A percentile compares a stretch with the other conserved stretches of the same genome.
Evolutionary conservation across 2,888 invertebrate genomes (phyloP).

Genomic region (Sclerodermus sp.): DNA sequence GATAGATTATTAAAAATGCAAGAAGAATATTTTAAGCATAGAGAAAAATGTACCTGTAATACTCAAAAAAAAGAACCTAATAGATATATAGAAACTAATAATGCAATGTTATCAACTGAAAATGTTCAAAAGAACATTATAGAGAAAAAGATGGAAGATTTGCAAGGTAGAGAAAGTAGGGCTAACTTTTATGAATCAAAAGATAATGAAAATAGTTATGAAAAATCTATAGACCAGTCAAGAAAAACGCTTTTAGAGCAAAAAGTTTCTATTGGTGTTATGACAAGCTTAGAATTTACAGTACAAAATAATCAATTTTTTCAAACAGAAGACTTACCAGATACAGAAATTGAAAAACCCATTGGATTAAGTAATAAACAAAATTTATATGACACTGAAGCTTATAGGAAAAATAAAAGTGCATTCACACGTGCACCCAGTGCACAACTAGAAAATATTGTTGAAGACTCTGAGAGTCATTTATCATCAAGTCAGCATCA

Average conservation of each 20-base stretch:
- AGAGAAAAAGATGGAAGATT: conserved; percentile 3
- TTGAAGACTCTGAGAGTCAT: conserved; percentile 51
- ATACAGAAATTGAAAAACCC: background rate
- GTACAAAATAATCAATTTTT: conserved; percentile 47
- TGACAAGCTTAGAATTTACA: conserved; percentile 72
- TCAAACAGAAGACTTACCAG: conserved; percentile 23
- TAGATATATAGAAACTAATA: conserved; percentile 7
- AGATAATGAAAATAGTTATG: conserved; percentile 17
- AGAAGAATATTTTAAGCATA: conserved; percentile 37
- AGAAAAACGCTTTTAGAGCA: conserved; percentile 55
- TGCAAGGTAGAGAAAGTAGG: conserved; percentile 1
- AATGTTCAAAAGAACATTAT: background rate
- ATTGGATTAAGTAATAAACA: conserved; percentile 12
- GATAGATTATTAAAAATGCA: conserved; percentile 60
- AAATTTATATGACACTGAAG: conserved; percentile 18
- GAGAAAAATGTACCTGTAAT: conserved; percentile 29
- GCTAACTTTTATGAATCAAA: background rate
- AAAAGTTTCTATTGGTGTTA: conserved; percentile 71
- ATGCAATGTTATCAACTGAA: conserved; percentile 3
- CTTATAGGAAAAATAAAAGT: conserved; percentile 31
- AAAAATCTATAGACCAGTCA: conserved; percentile 25
- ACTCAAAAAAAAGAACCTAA: conserved; percentile 31
- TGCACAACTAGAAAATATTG: conserved; percentile 48
- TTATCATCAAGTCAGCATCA: conserved; percentile 46
- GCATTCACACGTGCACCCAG: conserved; percentile 34